phyloP scores from a whole-genome alignment of 1,140 invertebrate genomes.

The Phymorhynchus buccinoides region DNA sequence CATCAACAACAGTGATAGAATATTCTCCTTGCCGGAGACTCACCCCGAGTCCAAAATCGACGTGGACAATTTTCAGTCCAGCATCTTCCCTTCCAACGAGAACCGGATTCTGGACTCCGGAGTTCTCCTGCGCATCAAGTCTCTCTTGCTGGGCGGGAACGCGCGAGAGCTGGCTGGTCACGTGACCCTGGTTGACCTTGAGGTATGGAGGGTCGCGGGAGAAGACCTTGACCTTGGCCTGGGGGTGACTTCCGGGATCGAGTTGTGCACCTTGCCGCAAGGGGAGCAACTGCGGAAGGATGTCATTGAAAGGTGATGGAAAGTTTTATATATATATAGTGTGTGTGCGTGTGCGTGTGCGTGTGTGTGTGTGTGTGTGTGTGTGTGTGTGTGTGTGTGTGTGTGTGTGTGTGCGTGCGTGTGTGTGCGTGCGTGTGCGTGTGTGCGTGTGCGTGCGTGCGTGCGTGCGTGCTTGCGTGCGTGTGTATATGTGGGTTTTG shows the following conservation, averaged over 20 bases:
- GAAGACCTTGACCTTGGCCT: constrained; percentile 69
- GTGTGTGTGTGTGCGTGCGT: too few species aligned
- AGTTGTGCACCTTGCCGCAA: constrained; percentile 87
- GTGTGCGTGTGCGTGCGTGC: too few species aligned
- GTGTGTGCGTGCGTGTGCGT: background rate
- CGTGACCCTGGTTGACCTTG: constrained; percentile 87
- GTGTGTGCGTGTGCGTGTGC: too few species aligned
- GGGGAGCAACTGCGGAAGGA: constrained; percentile 87
- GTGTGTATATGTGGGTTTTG: too few species aligned
- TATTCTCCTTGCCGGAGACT: constrained; percentile 59
- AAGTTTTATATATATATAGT: too few species aligned
- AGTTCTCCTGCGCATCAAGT: constrained; percentile 83
- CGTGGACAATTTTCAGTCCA: constrained; percentile 79
- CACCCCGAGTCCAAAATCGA: constrained; percentile 80
- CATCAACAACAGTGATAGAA: constrained; percentile 36
- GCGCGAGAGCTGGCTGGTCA: constrained; percentile 88
- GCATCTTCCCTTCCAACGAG: constrained; percentile 82
- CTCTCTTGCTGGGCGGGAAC: constrained; percentile 81
- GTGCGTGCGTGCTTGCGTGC: too few species aligned
- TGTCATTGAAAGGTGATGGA: constrained; percentile 81
- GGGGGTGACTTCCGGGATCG: constrained; percentile 83
- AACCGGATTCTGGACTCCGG: constrained; percentile 91
- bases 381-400: too few species aligned
- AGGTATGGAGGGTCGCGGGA: constrained; percentile 79
- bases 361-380: too few species aligned